phyloP scores from a whole-genome alignment of 2,888 invertebrate species.

The Cylloceria caligata region DNA sequence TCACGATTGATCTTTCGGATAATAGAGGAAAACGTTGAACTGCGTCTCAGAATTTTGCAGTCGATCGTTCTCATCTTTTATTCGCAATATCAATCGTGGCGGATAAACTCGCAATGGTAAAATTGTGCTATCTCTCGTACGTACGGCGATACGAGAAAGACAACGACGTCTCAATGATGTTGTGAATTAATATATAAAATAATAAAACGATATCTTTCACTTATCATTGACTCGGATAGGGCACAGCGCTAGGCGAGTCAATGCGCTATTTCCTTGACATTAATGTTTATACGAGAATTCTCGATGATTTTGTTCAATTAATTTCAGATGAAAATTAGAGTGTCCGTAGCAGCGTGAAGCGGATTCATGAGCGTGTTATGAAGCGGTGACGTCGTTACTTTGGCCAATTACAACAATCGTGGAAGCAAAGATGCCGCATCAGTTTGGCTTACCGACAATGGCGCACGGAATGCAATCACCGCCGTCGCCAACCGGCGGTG shows the following conservation, averaged over 20 bases:
- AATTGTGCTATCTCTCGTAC: too few species aligned
- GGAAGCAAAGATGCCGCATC: conserved; percentile 90
- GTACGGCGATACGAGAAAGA: too few species aligned
- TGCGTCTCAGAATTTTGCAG: too few species aligned
- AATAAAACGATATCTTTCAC: neutral
- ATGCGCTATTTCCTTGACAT: too few species aligned
- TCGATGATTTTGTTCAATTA: conserved; percentile 2
- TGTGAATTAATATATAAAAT: neutral
- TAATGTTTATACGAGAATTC: neutral
- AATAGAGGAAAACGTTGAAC: too few species aligned
- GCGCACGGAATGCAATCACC: conserved; percentile 92
- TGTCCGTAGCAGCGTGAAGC: conserved; percentile 15
- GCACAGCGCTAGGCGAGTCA: too few species aligned
- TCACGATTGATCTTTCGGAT: too few species aligned
- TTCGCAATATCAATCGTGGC: neutral
- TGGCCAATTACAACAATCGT: conserved; percentile 8
- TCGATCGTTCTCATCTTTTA: neutral
- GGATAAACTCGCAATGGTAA: too few species aligned
- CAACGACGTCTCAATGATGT: neutral
- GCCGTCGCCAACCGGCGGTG: conserved; percentile 88
- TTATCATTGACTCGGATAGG: neutral
- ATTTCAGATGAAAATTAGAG: conserved; percentile 53
- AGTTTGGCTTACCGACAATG: conserved; percentile 91
- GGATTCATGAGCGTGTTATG: conserved; percentile 58
- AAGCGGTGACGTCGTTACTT: conserved; percentile 60